Evolutionary conservation across 2,113 vertebrate genomes (phyloP).

Genomic region (Lathamus discolor): DNA sequence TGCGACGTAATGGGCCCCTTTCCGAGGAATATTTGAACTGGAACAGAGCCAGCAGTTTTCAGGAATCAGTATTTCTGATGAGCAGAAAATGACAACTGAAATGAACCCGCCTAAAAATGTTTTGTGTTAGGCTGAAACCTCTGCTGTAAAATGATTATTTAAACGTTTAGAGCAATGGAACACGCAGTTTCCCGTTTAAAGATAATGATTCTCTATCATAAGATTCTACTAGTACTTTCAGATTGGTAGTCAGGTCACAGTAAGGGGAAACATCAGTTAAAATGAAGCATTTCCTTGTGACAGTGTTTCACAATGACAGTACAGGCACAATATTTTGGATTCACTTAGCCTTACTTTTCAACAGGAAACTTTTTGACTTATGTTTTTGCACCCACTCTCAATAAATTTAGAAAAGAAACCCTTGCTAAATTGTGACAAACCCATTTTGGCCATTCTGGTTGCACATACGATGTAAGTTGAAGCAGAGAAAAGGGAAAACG

Average conservation of each 20-base stretch:
- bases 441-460: background rate
- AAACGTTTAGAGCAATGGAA: background rate
- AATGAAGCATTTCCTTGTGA: background rate
- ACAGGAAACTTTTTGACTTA: background rate
- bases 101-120: background rate
- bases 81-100: background rate
- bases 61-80: constrained; percentile 8
- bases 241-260: background rate
- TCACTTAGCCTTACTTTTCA: background rate
- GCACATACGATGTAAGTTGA: background rate
- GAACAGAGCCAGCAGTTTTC: background rate
- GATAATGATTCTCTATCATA: background rate
- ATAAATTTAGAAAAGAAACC: background rate
- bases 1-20: background rate
- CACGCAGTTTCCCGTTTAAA: background rate
- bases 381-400: background rate
- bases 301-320: background rate
- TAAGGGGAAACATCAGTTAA: background rate
- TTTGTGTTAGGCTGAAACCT: background rate
- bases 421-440: background rate
- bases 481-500: background rate
- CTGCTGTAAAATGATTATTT: background rate
- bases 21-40: background rate
- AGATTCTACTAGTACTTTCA: background rate
- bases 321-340: background rate